Evolutionary conservation across 1,140 invertebrate species (phyloP).

Genomic region (Goniozus legneri): DNA sequence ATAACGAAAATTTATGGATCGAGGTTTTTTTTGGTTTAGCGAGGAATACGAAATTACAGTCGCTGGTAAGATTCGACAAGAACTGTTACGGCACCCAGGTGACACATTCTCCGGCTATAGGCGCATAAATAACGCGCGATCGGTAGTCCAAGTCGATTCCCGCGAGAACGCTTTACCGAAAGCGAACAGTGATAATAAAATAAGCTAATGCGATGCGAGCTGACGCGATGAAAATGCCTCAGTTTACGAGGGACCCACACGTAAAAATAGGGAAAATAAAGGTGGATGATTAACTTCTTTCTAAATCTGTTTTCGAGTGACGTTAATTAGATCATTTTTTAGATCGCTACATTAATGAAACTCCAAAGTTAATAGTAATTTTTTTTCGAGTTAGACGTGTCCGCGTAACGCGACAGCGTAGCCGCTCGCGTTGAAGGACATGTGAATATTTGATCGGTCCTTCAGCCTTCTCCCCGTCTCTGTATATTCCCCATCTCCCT

Average conservation of each 20-base stretch:
- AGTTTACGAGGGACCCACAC: neutral
- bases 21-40: no score
- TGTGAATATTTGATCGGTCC: slow-evolving; percentile 53
- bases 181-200: slow-evolving; percentile 42
- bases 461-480: slow-evolving; percentile 41
- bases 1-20: no score
- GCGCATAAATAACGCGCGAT: slow-evolving; percentile 29
- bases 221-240: neutral
- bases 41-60: no score
- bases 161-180: slow-evolving; percentile 43
- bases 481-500: slow-evolving; percentile 29
- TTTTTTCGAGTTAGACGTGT: no score
- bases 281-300: no score
- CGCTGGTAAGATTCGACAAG: slow-evolving; percentile 29
- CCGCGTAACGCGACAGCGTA: no score
- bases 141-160: slow-evolving; percentile 35
- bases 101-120: slow-evolving; percentile 41
- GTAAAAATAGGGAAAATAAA: no score
- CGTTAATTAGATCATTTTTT: no score
- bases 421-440: slow-evolving; percentile 44
- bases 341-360: no score
- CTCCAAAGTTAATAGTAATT: no score
- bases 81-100: slow-evolving; percentile 39
- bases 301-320: no score
- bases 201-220: neutral